Conservation (phyloP, 2,797 vertebrate species). For the Periparus ater region DNA sequence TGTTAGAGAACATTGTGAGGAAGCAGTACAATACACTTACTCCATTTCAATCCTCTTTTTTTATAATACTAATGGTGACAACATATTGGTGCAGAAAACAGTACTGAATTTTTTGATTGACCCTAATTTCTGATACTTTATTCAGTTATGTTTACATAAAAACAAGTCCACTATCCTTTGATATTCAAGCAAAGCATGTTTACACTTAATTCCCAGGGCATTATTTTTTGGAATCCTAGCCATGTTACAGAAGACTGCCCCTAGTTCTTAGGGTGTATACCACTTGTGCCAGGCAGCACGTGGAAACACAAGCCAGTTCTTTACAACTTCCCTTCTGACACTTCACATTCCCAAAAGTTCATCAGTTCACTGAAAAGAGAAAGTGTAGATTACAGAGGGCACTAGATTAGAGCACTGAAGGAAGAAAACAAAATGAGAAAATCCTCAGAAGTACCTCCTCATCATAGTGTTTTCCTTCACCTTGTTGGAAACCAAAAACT, state of each 20-base stretch:
- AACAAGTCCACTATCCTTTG: neutral
- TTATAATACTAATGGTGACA: neutral
- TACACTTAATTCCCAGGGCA: neutral
- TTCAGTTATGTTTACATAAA: neutral
- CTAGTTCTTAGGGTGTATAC: neutral
- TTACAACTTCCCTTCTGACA: neutral
- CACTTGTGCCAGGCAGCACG: neutral
- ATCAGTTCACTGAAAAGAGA: neutral
- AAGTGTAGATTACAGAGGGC: neutral
- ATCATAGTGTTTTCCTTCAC: neutral
- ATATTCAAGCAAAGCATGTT: neutral
- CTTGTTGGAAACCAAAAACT: neutral
- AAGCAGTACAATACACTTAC: neutral
- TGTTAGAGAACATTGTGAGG: neutral
- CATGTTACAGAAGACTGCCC: neutral
- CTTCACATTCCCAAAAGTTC: neutral
- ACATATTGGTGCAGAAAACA: neutral
- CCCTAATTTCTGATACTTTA: neutral
- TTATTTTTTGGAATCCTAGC: neutral
- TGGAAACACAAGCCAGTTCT: neutral
- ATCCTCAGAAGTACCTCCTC: neutral
- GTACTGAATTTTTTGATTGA: neutral
- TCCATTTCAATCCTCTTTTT: neutral
- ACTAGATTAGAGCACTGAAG: neutral
- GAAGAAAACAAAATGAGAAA: neutral